Evolutionary conservation across 2,797 vertebrate genomes (phyloP).

Genomic region (Muscicapa comitata): DNA sequence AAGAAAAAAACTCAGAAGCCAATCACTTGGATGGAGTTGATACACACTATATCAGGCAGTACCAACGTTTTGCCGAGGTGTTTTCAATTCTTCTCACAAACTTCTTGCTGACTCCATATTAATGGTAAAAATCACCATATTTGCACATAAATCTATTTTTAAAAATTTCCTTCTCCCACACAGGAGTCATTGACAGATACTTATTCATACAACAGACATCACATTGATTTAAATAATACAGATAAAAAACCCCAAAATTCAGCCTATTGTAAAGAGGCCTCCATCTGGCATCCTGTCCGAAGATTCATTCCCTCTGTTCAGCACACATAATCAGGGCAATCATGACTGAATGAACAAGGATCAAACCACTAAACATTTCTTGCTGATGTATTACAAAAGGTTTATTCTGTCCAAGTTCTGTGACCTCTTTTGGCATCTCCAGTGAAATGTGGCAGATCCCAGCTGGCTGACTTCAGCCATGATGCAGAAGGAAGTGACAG

Average conservation of each 20-base stretch:
- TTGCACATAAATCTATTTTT: neutral
- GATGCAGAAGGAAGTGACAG: neutral
- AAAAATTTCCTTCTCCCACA: neutral
- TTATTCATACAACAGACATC: neutral
- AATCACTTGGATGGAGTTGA: neutral
- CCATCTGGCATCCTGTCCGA: neutral
- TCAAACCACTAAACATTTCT: neutral
- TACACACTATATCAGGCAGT: neutral
- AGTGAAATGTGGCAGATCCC: neutral
- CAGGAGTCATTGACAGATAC: neutral
- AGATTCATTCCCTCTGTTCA: neutral
- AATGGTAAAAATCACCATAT: neutral
- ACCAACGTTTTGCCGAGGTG: neutral
- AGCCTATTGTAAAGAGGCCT: neutral
- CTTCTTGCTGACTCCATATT: neutral
- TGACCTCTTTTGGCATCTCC: neutral
- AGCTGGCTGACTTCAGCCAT: neutral
- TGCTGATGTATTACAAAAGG: neutral
- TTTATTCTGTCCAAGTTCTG: neutral
- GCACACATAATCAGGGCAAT: neutral
- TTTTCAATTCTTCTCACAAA: neutral
- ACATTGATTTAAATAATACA: neutral
- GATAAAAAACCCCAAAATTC: neutral
- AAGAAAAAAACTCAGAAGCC: neutral
- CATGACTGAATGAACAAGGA: neutral